Conservation (phyloP, 2,888 invertebrate genomes). For the Pseudoips prasinana region DNA sequence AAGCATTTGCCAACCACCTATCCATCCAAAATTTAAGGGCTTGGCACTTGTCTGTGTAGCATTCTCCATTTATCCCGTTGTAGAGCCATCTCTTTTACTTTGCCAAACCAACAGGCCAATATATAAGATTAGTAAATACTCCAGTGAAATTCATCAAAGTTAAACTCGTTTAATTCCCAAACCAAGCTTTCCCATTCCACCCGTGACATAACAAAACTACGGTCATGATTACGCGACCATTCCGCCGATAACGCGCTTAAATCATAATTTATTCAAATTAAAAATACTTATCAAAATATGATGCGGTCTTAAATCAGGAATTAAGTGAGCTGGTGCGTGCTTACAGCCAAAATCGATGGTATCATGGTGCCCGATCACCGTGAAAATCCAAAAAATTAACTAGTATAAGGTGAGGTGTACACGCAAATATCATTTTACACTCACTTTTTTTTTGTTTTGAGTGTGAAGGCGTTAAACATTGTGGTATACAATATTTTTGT, state of each 20-base stretch:
- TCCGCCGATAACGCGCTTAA: conserved; percentile 73
- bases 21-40: no score
- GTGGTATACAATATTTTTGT: background rate
- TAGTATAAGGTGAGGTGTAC: conserved; percentile 42
- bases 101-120: no score
- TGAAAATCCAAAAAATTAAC: conserved; percentile 69
- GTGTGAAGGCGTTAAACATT: background rate
- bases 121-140: no score
- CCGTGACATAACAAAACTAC: conserved; percentile 50
- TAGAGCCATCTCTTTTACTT: no score
- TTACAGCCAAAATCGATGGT: conserved; percentile 58
- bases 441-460: background rate
- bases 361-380: conserved; percentile 68
- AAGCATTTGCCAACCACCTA: no score
- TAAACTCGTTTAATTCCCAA: no score
- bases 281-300: conserved; percentile 82
- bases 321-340: conserved; percentile 78
- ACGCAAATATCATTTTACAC: conserved; percentile 74
- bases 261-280: conserved; percentile 83
- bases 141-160: no score
- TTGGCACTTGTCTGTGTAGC: no score
- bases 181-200: no score
- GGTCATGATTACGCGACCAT: conserved; percentile 69
- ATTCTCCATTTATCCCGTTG: no score
- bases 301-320: conserved; percentile 80